These are phyloP conservation scores for Hemiscyllium ocellatum DNA, from an alignment of 2,113 vertebrate genomes.

Conservation along the genomic window DNA sequence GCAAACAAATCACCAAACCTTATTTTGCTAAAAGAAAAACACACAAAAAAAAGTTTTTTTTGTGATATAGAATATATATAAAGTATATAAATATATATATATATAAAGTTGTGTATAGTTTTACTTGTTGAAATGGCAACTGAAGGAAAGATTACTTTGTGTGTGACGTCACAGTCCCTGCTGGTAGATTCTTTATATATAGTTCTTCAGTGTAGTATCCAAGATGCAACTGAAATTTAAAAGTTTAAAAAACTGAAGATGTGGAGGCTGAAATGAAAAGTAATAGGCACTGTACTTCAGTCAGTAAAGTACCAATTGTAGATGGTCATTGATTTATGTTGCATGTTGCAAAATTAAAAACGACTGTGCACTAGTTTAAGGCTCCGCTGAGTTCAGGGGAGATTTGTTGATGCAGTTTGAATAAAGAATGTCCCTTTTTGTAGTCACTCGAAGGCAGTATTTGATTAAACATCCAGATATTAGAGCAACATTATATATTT, in stretches of 20 bases:
- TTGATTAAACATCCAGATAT: not conserved
- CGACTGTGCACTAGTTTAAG: not conserved
- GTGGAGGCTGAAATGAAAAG: not conserved
- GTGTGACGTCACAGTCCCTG: conserved; percentile 32
- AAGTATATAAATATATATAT: conserved; percentile 40
- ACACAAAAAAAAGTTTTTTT: conserved; percentile 37
- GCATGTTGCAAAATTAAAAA: conserved; percentile 21
- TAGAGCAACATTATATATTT: not conserved
- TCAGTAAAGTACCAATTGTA: not conserved
- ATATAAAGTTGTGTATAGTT: conserved; percentile 42
- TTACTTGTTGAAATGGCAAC: conserved; percentile 35
- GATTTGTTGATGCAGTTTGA: not conserved
- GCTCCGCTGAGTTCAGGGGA: not conserved
- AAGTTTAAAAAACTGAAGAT: not conserved
- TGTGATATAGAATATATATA: conserved; percentile 41
- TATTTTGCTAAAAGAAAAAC: conserved; percentile 41
- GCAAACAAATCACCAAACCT: conserved; percentile 39
- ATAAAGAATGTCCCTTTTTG: conserved; percentile 10
- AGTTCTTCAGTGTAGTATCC: conserved; percentile 26
- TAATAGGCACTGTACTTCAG: not conserved
- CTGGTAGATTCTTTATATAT: conserved; percentile 38
- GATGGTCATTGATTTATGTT: not conserved
- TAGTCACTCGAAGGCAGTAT: conserved; percentile 12
- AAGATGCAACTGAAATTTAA: not conserved
- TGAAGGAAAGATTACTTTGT: conserved; percentile 32